These are phyloP conservation scores for Stegastes partitus DNA, from an alignment of 2,113 vertebrate species.

Conservation along the genomic window DNA sequence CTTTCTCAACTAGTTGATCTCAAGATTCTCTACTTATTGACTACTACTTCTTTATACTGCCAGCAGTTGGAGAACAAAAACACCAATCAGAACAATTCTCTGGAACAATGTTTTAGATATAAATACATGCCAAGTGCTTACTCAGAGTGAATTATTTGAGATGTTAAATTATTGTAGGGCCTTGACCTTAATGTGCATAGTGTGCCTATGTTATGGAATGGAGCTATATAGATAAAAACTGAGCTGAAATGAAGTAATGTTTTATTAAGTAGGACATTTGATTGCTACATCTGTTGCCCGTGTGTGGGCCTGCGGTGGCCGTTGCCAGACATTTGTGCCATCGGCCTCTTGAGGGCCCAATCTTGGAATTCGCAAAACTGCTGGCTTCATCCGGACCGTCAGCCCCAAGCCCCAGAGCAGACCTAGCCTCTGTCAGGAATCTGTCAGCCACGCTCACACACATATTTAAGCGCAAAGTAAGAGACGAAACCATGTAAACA, in stretches of 20 bases:
- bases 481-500: neutral
- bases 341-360: slow-evolving; percentile 3
- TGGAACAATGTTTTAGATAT: neutral
- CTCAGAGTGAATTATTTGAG: too few species aligned
- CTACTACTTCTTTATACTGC: neutral
- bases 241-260: neutral
- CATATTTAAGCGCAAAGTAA: neutral
- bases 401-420: slow-evolving; percentile 1
- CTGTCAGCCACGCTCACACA: neutral
- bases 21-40: neutral
- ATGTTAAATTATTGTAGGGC: neutral
- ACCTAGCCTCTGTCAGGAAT: slow-evolving; percentile 8
- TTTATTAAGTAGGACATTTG: slow-evolving; percentile 9
- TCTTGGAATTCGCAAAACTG: slow-evolving; percentile 14
- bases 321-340: slow-evolving; percentile 45
- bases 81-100: neutral
- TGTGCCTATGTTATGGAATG: too few species aligned
- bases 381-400: slow-evolving; percentile 27
- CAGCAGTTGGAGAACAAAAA: slow-evolving; percentile 3
- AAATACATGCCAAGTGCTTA: neutral
- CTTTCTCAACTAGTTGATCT: neutral
- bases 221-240: too few species aligned
- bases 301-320: slow-evolving; percentile 1
- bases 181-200: neutral
- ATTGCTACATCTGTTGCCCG: slow-evolving; percentile 21